Base-by-base conservation (phyloP, 2,797 vertebrate species). In the Gastrophryne carolinensis region DNA sequence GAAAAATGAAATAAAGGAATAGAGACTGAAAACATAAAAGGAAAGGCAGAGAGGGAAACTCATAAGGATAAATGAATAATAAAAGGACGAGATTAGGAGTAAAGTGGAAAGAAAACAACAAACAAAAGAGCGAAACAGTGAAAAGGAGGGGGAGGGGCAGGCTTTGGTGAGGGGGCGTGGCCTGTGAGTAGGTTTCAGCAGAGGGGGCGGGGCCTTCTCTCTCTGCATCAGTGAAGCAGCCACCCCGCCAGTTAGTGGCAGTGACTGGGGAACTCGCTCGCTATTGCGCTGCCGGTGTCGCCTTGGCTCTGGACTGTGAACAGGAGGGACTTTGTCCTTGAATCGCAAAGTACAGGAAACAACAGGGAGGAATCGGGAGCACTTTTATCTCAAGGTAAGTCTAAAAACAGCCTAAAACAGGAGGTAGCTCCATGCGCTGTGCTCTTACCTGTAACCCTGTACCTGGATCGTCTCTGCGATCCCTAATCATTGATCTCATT, bases 141-240 rank as follows among this genome's bases (percentile, higher is more conserved):
- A 58, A 17, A 5, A 47, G n/a, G 10, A 19, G 17, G 8, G 44
- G 1, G 24, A 19, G 13, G 15, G 44, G 13, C 7, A 12, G 37
- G 10, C n/a, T n/a, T n/a, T n/a, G n/a, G n/a, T n/a, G n/a, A n/a
- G n/a, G n/a, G n/a, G n/a, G n/a, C n/a, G n/a, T n/a, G n/a, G n/a
- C n/a, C n/a, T n/a, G 32, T 24, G 41, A 41, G 37, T 57, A n/a
- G n/a, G 32, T 34, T 17, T 17, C 35, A 13, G 23, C 2, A 15
- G 41, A 27, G 30, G n/a, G 32, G 37, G 71, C 32, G 10, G 49
- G 49, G 13, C 41, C 7, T 34, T 32, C 34, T 39, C 41, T 1
- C 50, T 24, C 21, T 41, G 50, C 7, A 65, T 41, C 34, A 11
- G 53, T 37, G 54, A 69, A 67, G 53, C 13, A 69, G 53, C 69